phyloP scores from a whole-genome alignment of 2,113 vertebrate genomes.

The Hyperoodon ampullatus region DNA sequence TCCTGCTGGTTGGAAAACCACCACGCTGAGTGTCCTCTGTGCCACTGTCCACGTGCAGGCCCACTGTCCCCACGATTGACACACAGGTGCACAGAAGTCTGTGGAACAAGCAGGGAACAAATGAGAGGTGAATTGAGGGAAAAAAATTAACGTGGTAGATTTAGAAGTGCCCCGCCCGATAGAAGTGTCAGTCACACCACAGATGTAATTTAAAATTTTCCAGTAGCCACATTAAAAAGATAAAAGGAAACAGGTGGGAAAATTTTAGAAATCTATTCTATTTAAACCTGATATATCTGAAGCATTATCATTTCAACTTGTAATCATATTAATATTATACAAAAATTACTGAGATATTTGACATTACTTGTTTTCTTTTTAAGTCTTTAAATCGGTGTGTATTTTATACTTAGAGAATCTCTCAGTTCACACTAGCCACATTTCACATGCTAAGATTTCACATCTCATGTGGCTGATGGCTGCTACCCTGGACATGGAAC shows the following conservation, averaged over 20 bases:
- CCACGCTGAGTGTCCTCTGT: not conserved
- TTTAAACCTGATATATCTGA: not conserved
- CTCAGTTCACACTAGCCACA: not conserved
- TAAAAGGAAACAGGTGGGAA: not conserved
- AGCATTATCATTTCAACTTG: not conserved
- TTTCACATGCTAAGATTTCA: not conserved
- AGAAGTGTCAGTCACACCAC: not conserved
- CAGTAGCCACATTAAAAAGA: not conserved
- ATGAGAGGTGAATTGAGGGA: not conserved
- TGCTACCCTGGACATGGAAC: rapidly evolving
- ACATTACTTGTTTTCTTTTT: not conserved
- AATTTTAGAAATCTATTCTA: not conserved
- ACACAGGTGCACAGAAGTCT: not conserved
- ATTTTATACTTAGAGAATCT: not conserved
- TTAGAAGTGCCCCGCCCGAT: rapidly evolving
- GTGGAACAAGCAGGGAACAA: no score
- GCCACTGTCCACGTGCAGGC: rapidly evolving
- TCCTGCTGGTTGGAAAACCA: not conserved
- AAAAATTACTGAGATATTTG: not conserved
- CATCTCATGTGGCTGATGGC: not conserved
- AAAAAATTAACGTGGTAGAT: rapidly evolving
- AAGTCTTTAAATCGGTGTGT: not conserved
- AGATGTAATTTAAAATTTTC: not conserved
- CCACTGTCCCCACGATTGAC: rapidly evolving
- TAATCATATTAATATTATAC: not conserved